These are phyloP conservation scores for Hipposideros armiger DNA, from an alignment of 2,113 vertebrate species.

Conservation along the genomic window DNA sequence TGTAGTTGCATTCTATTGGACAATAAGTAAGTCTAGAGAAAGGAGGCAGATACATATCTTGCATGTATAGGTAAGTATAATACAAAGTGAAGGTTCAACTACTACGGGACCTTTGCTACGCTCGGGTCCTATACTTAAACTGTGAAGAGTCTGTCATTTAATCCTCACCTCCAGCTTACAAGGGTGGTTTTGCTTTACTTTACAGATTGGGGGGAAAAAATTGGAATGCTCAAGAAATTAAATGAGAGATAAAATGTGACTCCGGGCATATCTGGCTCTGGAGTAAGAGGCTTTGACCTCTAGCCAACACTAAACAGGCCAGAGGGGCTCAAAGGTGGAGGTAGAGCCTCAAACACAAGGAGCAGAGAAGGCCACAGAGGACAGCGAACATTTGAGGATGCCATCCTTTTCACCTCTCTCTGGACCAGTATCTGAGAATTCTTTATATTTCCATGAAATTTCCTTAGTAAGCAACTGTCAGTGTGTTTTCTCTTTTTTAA, in stretches of 20 bases:
- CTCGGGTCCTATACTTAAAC: not conserved
- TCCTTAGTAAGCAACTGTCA: slow-evolving; percentile 20
- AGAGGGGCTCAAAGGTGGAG: not conserved
- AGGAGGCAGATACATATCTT: not conserved
- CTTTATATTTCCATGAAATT: not conserved
- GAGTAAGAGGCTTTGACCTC: not conserved
- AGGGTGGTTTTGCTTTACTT: slow-evolving; percentile 35
- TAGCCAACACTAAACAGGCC: not conserved
- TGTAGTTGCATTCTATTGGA: not conserved
- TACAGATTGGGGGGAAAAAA: not conserved
- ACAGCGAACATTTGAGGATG: not conserved
- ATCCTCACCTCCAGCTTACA: not conserved
- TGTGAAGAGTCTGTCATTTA: not conserved
- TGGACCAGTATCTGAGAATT: not conserved
- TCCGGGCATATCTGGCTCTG: not conserved
- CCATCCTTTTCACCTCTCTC: not conserved
- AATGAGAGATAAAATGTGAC: not conserved
- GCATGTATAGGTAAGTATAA: not conserved
- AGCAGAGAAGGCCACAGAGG: not conserved
- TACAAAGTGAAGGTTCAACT: not conserved
- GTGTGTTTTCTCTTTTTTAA: not conserved
- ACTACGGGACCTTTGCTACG: not conserved
- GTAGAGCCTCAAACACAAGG: not conserved
- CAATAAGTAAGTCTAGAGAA: not conserved
- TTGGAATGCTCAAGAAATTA: not conserved